Conservation (phyloP, 1,140 invertebrate species). For the Drosophila virilis region DNA sequence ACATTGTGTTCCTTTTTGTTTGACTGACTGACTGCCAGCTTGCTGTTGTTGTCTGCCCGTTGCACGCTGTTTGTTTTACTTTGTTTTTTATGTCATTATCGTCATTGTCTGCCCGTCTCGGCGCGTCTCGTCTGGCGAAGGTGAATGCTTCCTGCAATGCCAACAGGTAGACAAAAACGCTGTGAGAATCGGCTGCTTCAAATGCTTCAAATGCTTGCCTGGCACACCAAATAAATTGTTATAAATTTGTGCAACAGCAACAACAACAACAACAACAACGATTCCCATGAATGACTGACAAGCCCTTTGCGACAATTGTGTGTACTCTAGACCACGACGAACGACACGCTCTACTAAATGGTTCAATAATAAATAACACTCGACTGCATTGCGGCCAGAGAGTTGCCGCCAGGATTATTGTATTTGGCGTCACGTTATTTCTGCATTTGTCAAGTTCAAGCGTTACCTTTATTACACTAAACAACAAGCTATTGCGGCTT, state of each 20-base stretch:
- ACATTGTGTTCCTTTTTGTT: slow-evolving; percentile 71
- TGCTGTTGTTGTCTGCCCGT: slow-evolving; percentile 33
- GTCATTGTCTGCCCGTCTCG: slow-evolving; percentile 61
- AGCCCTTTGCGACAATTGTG: slow-evolving; percentile 67
- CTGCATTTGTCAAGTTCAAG: slow-evolving; percentile 81
- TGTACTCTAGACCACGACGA: slow-evolving; percentile 44
- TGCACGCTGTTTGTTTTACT: slow-evolving; percentile 59
- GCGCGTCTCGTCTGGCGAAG: slow-evolving; percentile 44
- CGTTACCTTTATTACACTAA: slow-evolving; percentile 62
- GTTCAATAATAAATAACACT: slow-evolving; percentile 77
- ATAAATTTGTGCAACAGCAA: slow-evolving; percentile 53
- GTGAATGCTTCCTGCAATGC: slow-evolving; percentile 81
- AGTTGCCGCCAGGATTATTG: slow-evolving; percentile 34
- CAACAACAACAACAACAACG: slow-evolving; percentile 56
- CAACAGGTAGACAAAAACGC: slow-evolving; percentile 74
- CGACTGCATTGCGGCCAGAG: slow-evolving; percentile 13
- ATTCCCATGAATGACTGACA: slow-evolving; percentile 57
- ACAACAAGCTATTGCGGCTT: slow-evolving; percentile 21
- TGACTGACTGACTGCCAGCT: slow-evolving; percentile 50
- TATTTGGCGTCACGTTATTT: slow-evolving; percentile 75
- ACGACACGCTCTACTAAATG: slow-evolving; percentile 77
- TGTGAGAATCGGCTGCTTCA: slow-evolving; percentile 74
- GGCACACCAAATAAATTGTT: slow-evolving; percentile 69
- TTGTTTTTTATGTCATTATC: slow-evolving; percentile 79
- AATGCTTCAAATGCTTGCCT: slow-evolving; percentile 59